Evolutionary conservation across 2,888 invertebrate species (phyloP), one percentile per base, ranked within the genome.

Genomic region (Brachylomia viminalis): DNA sequence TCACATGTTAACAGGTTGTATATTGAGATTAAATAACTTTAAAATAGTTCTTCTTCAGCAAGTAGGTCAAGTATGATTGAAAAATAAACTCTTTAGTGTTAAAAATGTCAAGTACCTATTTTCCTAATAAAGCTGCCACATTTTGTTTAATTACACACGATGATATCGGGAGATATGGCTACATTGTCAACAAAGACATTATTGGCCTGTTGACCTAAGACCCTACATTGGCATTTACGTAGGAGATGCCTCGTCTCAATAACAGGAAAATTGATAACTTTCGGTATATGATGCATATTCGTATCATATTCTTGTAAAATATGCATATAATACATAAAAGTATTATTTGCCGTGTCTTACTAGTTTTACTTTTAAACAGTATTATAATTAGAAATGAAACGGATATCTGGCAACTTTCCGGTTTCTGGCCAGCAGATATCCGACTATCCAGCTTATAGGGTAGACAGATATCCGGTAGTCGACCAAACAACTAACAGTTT

Each of bases 281-380:
- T 52, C 3, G 1, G 4, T 42, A 27, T 38, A 15, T 27, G 6
- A 38, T 27, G 6, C 49, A 67, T 38, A 47, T 45, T n/a, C 27
- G 15, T 56, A 56, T 23, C 7, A 56, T 56, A 30, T 38, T 70
- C 5, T 69, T 72, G 17, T 17, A 42, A 72, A 54, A 69, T 11
- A 42, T 69, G 15, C 17, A 52, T 42, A 68, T 42, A 27, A 67
- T 38, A 38, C 49, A n/a, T n/a, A n/a, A n/a, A n/a, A n/a, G 20
- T 23, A 38, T 6, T 17, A 42, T 72, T 68, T 70, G 10, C 1
- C 45, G 33, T 33, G 20, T 69, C 2, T 27, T 47, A 23, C 27
- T 49, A 20, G 13, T 49, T 47, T 49, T 0, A 27, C 38, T 68
- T 67, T 69, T 65, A 5, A 62, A n/a, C 2, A 17, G 10, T 33